These are phyloP conservation scores for Dastarcus helophoroides DNA, from an alignment of 2,888 invertebrate species.

Conservation along the genomic window DNA sequence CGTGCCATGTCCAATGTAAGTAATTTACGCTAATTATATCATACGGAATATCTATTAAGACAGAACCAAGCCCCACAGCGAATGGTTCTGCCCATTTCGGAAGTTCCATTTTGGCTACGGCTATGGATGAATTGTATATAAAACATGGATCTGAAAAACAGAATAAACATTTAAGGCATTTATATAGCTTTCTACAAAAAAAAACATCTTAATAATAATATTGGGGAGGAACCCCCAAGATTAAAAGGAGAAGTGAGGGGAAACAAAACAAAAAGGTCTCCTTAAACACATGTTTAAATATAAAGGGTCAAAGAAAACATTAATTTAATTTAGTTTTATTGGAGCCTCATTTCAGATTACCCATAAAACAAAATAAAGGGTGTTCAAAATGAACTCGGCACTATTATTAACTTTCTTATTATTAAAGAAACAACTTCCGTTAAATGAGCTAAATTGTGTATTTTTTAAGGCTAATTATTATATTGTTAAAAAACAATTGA, in stretches of 20 bases:
- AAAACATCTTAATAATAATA: conserved; percentile 5
- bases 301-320: no score
- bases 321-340: no score
- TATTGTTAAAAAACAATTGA: no score
- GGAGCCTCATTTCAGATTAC: no score
- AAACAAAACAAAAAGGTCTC: no score
- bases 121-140: conserved; percentile 48
- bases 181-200: background rate
- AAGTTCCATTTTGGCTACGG: conserved; percentile 44
- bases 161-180: background rate
- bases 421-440: no score
- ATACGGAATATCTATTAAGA: conserved; percentile 67
- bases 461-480: no score
- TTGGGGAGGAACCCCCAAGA: conserved; percentile 4
- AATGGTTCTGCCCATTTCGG: conserved; percentile 49
- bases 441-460: no score
- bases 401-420: no score
- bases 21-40: conserved; percentile 69
- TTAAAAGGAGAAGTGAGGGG: conserved; percentile 4
- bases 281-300: no score
- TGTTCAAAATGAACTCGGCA: no score
- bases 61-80: conserved; percentile 57
- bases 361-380: no score
- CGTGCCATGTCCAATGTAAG: conserved; percentile 78
- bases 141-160: conserved; percentile 45